These are phyloP conservation scores for Bicyclus anynana DNA, from an alignment of 1,140 invertebrate genomes.

Conservation along the genomic window DNA sequence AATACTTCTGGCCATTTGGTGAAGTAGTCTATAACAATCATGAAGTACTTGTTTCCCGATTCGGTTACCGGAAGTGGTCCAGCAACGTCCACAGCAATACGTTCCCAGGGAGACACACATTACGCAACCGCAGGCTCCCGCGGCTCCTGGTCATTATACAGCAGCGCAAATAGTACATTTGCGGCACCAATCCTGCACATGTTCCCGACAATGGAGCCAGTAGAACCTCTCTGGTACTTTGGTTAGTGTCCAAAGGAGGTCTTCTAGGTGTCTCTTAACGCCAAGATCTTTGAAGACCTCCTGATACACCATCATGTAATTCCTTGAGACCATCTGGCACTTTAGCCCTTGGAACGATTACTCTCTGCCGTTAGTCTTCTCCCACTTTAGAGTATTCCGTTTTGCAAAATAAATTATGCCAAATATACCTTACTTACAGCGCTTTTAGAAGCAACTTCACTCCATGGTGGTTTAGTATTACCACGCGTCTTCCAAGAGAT, in stretches of 20 bases:
- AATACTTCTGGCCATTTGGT: conserved; percentile 18
- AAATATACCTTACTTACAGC: no score
- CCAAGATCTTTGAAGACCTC: conserved; percentile 16
- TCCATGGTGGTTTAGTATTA: no score
- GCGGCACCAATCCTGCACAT: conserved; percentile 23
- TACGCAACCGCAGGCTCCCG: conserved; percentile 3
- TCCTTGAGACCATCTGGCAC: not conserved
- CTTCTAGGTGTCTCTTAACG: conserved; percentile 3
- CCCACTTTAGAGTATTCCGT: no score
- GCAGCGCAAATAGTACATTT: conserved; percentile 12
- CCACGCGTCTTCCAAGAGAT: no score
- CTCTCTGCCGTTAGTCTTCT: not conserved
- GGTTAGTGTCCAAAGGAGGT: no score
- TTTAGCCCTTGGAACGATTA: not conserved
- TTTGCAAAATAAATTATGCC: no score
- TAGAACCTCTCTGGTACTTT: conserved; percentile 21
- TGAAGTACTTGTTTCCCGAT: conserved; percentile 7
- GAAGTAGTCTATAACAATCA: conserved; percentile 17
- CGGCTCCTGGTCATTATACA: conserved; percentile 6
- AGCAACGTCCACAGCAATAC: conserved; percentile 9
- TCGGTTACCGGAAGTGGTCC: conserved; percentile 12
- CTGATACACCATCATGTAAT: conserved; percentile 4
- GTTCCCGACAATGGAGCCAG: conserved; percentile 21
- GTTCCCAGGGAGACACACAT: conserved; percentile 15
- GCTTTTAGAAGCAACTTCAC: no score